Percentiles rank a stretch among this genome's conserved stretches.
Evolutionary conservation across 2,888 invertebrate genomes (phyloP).

Genomic region (Cephus sareptanus): DNA sequence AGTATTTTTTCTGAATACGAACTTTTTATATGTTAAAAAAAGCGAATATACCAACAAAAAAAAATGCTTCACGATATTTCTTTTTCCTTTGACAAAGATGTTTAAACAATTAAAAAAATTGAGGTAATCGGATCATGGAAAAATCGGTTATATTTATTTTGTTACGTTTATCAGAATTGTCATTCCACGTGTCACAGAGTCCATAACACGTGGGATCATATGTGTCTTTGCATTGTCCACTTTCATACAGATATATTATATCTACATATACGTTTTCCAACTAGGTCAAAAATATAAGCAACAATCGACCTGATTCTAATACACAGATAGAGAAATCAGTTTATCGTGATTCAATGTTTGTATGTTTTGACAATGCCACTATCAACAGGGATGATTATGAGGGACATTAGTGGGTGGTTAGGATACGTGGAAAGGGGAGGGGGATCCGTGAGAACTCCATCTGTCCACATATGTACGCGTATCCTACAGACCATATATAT

Average conservation of each 20-base stretch:
- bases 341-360: conserved; percentile 32
- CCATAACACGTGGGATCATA: neutral
- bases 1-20: neutral
- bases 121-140: too few relatives aligned
- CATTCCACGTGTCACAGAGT: neutral
- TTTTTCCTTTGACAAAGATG: too few relatives aligned
- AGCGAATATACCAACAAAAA: too few relatives aligned
- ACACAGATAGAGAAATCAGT: neutral
- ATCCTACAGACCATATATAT: neutral
- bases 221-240: neutral
- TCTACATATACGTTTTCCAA: too few relatives aligned
- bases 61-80: too few relatives aligned
- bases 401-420: conserved; percentile 36
- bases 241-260: neutral
- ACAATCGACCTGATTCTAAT: too few relatives aligned
- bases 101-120: too few relatives aligned
- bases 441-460: conserved; percentile 59
- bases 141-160: neutral
- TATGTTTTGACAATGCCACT: conserved; percentile 50
- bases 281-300: too few relatives aligned
- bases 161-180: neutral
- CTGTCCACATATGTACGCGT: conserved; percentile 39
- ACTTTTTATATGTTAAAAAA: neutral
- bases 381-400: conserved; percentile 51
- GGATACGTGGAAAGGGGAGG: neutral